Evolutionary conservation across 2,113 vertebrate species (phyloP), one percentile per base, ranked within the genome.

Genomic region (Platysternon megacephalum): DNA sequence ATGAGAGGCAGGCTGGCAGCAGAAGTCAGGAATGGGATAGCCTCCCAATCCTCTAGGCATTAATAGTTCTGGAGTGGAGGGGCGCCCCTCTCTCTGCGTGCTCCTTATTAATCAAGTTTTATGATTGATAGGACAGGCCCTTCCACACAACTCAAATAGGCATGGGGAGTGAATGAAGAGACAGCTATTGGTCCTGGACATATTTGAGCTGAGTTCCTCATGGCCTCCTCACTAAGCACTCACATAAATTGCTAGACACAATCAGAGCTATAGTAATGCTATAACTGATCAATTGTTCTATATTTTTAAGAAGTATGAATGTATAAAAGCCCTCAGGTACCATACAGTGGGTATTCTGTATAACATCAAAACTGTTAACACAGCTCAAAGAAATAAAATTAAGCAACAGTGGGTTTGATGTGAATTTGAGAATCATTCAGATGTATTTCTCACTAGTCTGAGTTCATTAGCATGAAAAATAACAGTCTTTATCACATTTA

Each of bases 381-480:
- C 55, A 61, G 2, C 32, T 80, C 0, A 58, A 83, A 93, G 96
- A 97, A 97, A 96, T 51, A 82, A 58, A 97, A 95, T 93, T 97
- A 97, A 92, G 39, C 81, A 88, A 95, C 35, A 14, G 16, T 68
- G 87, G 86, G n/a, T 92, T 94, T 91, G 55, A 93, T 95, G 74
- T 87, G 65, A 95, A 87, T 94, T 94, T 96, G 93, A 52, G 79
- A 97, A 85, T 35, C 87, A 84, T 88, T 83, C 42, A 88, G 90
- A 82, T 24, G 39, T 90, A 55, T 91, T 95, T 95, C 65, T 96
- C 44, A 85, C 26, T 93, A 88, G 58, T 93, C 80, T 91, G 29
- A 92, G 46, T 88, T 97, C 91, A 96, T 97, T 97, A 98, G 12
- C 86, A 90, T 95, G 95, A 97, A 97, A 97, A 97, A 97, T 94